A percentile compares a stretch with the other conserved stretches of the same genome.
These are phyloP conservation scores for Tetrao urogallus DNA, from an alignment of 2,113 vertebrate species.

Conservation along the genomic window DNA sequence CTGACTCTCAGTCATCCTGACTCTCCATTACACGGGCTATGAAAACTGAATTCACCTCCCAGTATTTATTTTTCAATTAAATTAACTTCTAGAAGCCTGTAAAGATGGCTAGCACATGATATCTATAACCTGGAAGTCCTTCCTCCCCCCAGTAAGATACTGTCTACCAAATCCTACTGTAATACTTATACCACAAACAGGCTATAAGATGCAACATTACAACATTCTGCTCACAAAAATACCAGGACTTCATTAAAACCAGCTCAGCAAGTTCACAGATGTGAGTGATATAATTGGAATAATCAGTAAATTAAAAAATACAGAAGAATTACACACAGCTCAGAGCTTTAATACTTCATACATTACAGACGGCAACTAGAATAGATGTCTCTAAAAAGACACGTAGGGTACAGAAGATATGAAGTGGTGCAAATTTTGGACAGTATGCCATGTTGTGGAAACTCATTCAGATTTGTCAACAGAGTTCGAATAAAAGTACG, in stretches of 20 bases:
- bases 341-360: neutral
- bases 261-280: neutral
- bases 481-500: neutral
- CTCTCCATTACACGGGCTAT: neutral
- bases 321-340: neutral
- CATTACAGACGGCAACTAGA: neutral
- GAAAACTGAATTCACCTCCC: neutral
- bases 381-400: neutral
- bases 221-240: neutral
- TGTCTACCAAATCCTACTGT: neutral
- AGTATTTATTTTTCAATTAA: neutral
- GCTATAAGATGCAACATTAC: neutral
- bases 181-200: neutral
- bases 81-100: neutral
- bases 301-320: slow-evolving; percentile 35
- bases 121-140: neutral
- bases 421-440: neutral
- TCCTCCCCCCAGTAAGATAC: neutral
- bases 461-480: neutral
- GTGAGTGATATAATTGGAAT: neutral
- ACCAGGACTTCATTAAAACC: neutral
- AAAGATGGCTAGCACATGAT: neutral
- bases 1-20: neutral
- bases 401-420: neutral
- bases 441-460: neutral